Conservation (phyloP, 2,888 invertebrate species). For the Drosophila aldrichi region DNA sequence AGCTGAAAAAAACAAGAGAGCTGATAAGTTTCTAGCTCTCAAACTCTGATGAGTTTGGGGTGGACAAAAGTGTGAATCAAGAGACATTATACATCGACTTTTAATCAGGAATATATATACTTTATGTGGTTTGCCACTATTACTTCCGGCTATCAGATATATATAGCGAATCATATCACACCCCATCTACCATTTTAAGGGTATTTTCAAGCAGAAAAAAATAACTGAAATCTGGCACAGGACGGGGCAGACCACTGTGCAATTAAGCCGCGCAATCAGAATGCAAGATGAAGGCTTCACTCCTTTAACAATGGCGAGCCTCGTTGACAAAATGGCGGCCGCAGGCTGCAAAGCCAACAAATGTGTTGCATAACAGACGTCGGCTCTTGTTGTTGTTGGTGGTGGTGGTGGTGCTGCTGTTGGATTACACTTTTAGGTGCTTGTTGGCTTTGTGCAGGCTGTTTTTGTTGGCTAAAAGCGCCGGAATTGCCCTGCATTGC, state of each 20-base stretch:
- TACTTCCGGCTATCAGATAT: not conserved
- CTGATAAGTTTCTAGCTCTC: not conserved
- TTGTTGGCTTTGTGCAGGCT: constrained; percentile 33
- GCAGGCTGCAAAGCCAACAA: constrained; percentile 74
- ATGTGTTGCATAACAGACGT: constrained; percentile 48
- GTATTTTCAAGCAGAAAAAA: not conserved
- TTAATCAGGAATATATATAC: not conserved
- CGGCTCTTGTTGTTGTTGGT: constrained; percentile 26
- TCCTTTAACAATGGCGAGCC: constrained; percentile 60
- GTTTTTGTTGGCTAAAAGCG: constrained; percentile 41
- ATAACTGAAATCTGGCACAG: constrained; percentile 51
- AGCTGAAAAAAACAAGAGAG: not conserved
- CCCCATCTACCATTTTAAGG: not conserved
- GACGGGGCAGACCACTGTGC: constrained; percentile 45
- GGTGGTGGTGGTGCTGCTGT: constrained; percentile 22
- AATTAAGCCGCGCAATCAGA: constrained; percentile 78
- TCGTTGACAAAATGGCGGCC: constrained; percentile 69
- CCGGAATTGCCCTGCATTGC: constrained; percentile 19
- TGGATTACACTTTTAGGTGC: constrained; percentile 51
- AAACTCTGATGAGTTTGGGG: too few relatives aligned
- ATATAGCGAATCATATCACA: not conserved
- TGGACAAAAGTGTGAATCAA: too few relatives aligned
- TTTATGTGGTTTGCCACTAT: not conserved
- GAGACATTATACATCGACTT: not conserved
- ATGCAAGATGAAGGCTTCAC: constrained; percentile 76